phyloP scores from a whole-genome alignment of 2,888 invertebrate species.

The Sphaerophoria taeniata region DNA sequence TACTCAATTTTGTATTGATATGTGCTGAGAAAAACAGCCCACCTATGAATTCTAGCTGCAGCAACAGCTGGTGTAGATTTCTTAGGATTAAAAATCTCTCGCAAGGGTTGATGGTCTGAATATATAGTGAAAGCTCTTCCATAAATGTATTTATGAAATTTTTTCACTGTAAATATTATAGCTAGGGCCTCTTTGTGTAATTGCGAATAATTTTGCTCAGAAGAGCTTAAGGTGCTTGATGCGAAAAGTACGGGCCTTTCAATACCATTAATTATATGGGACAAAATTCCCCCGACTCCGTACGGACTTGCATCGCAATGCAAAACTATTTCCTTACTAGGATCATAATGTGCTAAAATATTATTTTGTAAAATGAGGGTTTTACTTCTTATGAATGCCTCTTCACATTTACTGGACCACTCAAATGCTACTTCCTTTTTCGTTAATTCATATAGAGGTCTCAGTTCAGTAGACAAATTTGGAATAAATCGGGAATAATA shows the following conservation, averaged over 20 bases:
- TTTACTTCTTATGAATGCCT: slow-evolving; percentile 1
- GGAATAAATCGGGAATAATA: slow-evolving; percentile 20
- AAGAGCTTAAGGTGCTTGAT: slow-evolving; percentile 5
- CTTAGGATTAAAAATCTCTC: background rate
- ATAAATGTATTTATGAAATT: slow-evolving; percentile 30
- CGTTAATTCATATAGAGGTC: background rate
- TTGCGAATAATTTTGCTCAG: slow-evolving; percentile 26
- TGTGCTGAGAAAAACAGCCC: slow-evolving; percentile 37
- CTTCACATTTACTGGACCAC: slow-evolving; percentile 9
- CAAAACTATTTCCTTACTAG: slow-evolving; percentile 7
- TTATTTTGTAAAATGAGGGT: background rate
- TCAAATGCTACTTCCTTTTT: slow-evolving; percentile 17
- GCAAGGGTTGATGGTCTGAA: slow-evolving; percentile 12
- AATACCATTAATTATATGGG: slow-evolving; percentile 2
- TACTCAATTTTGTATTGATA: slow-evolving; percentile 45
- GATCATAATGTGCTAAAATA: background rate
- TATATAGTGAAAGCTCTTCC: slow-evolving; percentile 11
- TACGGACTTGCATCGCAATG: slow-evolving; percentile 9
- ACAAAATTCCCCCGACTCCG: slow-evolving; percentile 19
- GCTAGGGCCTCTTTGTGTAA: slow-evolving; percentile 21
- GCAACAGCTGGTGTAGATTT: slow-evolving; percentile 27
- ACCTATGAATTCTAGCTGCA: slow-evolving; percentile 31
- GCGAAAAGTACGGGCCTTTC: slow-evolving; percentile 6
- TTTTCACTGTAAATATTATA: slow-evolving; percentile 17
- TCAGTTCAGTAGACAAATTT: background rate